Base-by-base conservation (phyloP, 2,797 vertebrate species). In the Enteromius viviparus region DNA sequence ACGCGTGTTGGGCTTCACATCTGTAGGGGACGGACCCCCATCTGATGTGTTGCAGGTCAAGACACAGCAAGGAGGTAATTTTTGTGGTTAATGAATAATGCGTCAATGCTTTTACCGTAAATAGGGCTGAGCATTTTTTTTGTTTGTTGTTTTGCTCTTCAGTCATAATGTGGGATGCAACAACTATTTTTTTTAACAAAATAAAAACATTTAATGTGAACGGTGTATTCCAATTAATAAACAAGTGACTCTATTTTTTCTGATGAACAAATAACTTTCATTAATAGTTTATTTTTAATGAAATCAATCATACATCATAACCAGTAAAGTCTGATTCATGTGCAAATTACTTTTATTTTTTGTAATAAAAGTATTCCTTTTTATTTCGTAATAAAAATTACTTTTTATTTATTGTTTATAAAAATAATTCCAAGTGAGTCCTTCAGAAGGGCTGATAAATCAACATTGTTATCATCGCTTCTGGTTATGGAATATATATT, bases 31-130 rank as follows among this genome's bases (percentile, higher is more conserved):
- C 0, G 97, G 98, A 1, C 98, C 98, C 0, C 96, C 95, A 7
- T 99, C 97, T 0, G 95, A 97, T 78, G 90, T 95, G 87, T 95
- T 99, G 89, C 96, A 97, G 90, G 96, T 99, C 93, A 99, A 98
- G 93, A 96, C 96, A 0, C 96, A 97, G 90, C 97, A 97, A 88
- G 97, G 97, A 90, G 98, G 98, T 96, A 11, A 95, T 53, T 3
- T 77, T 42, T 58, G 11, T n/a, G 3, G 4, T 42, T 26, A 42
- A 37, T 42, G 34, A 60, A 60, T 60, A 40, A 78, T 47, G 21
- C 1, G 0, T 65, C 12, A 42, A n/a, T 65, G 29, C 19, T 21
- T 78, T 34, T 65, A 78, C 11, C 10, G 42, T 42, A 42, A 42
- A 55, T n/a, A 32, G 76, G 15, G 9, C 58, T 45, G 8, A 23